Evolutionary conservation across 2,113 vertebrate genomes (phyloP).

Genomic region (Pterocles orientalis): DNA sequence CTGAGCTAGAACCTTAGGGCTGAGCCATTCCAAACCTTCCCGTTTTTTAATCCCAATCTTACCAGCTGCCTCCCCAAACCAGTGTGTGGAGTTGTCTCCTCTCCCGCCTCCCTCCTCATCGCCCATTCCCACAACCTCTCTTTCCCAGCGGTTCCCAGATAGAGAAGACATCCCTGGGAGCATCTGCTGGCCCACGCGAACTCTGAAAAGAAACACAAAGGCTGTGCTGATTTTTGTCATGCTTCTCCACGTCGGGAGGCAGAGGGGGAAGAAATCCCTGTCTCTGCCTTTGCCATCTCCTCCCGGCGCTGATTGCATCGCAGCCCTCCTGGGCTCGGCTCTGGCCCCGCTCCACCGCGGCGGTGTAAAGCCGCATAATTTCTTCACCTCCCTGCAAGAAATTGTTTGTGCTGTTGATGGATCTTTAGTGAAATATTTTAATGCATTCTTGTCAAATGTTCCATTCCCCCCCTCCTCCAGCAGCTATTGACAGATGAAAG

Average conservation of each 20-base stretch:
- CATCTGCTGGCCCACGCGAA: neutral
- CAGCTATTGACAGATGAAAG: neutral
- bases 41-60: neutral
- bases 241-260: neutral
- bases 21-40: neutral
- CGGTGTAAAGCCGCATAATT: neutral
- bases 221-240: neutral
- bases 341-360: neutral
- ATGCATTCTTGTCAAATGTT: fast-evolving
- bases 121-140: neutral
- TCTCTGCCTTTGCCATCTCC: neutral
- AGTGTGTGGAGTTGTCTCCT: neutral
- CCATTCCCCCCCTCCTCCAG: neutral
- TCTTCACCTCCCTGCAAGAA: neutral
- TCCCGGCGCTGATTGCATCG: fast-evolving
- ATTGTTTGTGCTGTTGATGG: neutral
- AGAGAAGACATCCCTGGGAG: neutral
- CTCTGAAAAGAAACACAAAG: neutral
- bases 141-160: neutral
- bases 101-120: neutral
- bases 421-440: neutral
- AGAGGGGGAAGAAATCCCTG: neutral
- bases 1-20: neutral
- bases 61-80: neutral
- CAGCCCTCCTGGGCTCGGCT: neutral